Evolutionary conservation across 2,797 vertebrate genomes (phyloP).

Genomic region (Oceanodroma leucorhoa): DNA sequence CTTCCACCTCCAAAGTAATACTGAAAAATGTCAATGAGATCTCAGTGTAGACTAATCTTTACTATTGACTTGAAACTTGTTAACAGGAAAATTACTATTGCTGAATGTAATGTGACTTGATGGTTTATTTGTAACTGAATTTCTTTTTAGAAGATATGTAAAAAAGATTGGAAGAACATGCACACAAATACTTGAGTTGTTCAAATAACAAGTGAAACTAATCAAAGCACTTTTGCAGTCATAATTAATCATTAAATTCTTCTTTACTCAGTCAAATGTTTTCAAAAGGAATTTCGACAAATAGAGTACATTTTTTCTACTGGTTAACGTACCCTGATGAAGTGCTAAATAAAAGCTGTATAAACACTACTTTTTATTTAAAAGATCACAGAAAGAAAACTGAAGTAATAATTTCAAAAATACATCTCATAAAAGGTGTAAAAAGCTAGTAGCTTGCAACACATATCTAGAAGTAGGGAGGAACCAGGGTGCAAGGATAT

Average conservation of each 20-base stretch:
- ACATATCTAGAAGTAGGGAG: neutral
- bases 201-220: neutral
- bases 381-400: neutral
- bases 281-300: neutral
- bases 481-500: accelerated
- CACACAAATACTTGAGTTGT: neutral
- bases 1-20: neutral
- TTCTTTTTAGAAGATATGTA: neutral
- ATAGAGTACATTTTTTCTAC: neutral
- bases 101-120: neutral
- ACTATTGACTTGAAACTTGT: neutral
- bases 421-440: neutral
- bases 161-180: neutral
- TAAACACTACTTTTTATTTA: neutral
- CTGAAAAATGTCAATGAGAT: neutral
- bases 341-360: neutral
- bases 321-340: neutral
- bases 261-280: neutral
- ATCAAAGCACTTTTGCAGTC: neutral
- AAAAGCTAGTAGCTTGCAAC: neutral
- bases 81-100: neutral
- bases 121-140: neutral
- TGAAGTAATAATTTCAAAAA: neutral
- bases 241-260: neutral
- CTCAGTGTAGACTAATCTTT: neutral